Base-by-base conservation (phyloP, 2,888 invertebrate genomes). In the Dolomedes plantarius region DNA sequence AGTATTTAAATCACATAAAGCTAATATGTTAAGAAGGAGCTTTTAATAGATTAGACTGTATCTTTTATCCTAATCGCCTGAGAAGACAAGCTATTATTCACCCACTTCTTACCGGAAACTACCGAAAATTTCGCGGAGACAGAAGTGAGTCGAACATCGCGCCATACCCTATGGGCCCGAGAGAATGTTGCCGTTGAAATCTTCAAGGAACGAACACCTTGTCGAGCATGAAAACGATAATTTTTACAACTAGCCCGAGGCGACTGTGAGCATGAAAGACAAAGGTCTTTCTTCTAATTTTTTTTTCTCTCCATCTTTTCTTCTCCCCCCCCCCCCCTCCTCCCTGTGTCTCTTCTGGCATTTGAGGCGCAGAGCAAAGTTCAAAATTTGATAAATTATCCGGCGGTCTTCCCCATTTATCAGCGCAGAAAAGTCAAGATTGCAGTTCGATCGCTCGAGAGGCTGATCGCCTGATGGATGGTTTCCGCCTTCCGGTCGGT, bases 331-430 rank as follows among this genome's bases (percentile, higher is more conserved):
- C 46, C 13, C 16, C 41, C 16, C 16, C 16, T 41, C 6, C 16
- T 9, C 13, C 16, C 16, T n/a, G n/a, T n/a, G n/a, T 6, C 16
- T 9, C 5, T 36, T 36, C 41, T 46, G 16, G 16, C 16, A 46
- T 46, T 46, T 46, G 6, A 46, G 16, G 41, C 16, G 41, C 41
- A 46, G 41, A 46, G 41, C 41, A 46, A 46, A 46, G 41, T 46
- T 46, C 56, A 56, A 56, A 56, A 56, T 56, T 56, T 56, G 56
- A 56, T 56, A 56, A 56, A 56, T 56, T 56, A 56, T 56, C 56
- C 56, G 5, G 2, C 5, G 23, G 56, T 56, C 23, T 56, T 56
- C 56, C 1, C 23, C 56, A 56, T 56, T 56, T 56, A 56, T 56
- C 56, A 56, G 23, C 19, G 56, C 56, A 6, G 56, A 56, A 56